A percentile compares a stretch with the other conserved stretches of the same genome.
These are phyloP conservation scores for Passer montanus DNA, from an alignment of 2,113 vertebrate genomes.

Conservation along the genomic window DNA sequence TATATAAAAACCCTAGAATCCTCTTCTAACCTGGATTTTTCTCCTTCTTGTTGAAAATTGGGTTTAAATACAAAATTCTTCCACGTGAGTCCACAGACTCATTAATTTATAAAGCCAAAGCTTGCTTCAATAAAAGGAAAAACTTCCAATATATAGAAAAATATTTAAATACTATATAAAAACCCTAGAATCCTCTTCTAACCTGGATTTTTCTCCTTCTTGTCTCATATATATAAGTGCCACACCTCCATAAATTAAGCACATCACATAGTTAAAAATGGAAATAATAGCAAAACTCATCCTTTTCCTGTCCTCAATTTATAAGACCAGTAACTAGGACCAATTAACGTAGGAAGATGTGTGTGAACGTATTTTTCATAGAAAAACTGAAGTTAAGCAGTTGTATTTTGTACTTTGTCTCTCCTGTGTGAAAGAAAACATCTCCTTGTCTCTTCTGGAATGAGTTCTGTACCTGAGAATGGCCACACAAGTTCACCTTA, in stretches of 20 bases:
- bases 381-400: background rate
- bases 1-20: background rate
- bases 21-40: background rate
- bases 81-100: background rate
- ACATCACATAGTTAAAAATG: background rate
- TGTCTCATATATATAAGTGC: background rate
- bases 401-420: background rate
- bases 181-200: background rate
- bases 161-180: background rate
- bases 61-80: background rate
- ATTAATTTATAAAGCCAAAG: background rate
- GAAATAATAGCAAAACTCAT: background rate
- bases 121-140: background rate
- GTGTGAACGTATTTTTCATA: background rate
- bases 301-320: background rate
- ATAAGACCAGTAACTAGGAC: background rate
- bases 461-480: background rate
- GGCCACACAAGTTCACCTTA: background rate
- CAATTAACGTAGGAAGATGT: background rate
- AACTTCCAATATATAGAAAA: background rate
- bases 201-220: background rate
- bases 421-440: background rate
- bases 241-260: background rate
- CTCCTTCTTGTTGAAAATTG: too few species aligned
- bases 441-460: background rate